Percentiles rank a stretch among this genome's conserved stretches.
phyloP scores from a whole-genome alignment of 2,113 vertebrate species.

The Otocyon megalotis region DNA sequence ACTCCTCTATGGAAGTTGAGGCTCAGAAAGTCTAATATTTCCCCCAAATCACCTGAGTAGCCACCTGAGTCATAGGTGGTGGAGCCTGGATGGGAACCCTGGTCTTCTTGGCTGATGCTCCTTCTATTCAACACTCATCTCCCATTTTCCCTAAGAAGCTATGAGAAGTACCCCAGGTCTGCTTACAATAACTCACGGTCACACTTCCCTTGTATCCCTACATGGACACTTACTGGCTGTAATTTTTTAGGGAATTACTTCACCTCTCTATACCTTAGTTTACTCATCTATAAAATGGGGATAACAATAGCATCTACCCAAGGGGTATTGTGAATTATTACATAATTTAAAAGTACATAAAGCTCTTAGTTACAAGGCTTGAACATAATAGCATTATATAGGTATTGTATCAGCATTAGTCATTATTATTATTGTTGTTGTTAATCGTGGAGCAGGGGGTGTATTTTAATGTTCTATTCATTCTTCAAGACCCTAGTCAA shows the following conservation, averaged over 20 bases:
- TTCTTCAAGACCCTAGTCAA: not conserved
- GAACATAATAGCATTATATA: not conserved
- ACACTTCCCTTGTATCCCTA: not conserved
- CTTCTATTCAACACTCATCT: not conserved
- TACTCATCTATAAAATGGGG: constrained; percentile 26
- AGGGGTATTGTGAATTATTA: constrained; percentile 2
- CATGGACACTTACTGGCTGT: not conserved
- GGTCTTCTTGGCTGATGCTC: not conserved
- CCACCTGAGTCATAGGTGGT: not conserved
- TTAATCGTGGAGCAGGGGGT: not conserved
- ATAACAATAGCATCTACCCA: not conserved
- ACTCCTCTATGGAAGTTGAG: not conserved
- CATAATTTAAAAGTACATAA: not conserved
- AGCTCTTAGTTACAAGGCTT: not conserved
- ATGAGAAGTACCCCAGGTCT: not conserved
- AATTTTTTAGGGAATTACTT: not conserved
- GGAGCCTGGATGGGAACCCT: not conserved
- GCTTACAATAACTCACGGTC: not conserved
- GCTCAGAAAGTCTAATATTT: not conserved
- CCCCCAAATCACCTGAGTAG: not conserved
- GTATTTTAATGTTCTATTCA: not conserved
- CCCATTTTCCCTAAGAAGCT: not conserved
- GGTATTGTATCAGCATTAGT: not conserved
- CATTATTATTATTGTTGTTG: not conserved
- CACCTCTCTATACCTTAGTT: not conserved